Base-by-base conservation (phyloP, 2,888 invertebrate genomes). In the Trachelus iudaicus region DNA sequence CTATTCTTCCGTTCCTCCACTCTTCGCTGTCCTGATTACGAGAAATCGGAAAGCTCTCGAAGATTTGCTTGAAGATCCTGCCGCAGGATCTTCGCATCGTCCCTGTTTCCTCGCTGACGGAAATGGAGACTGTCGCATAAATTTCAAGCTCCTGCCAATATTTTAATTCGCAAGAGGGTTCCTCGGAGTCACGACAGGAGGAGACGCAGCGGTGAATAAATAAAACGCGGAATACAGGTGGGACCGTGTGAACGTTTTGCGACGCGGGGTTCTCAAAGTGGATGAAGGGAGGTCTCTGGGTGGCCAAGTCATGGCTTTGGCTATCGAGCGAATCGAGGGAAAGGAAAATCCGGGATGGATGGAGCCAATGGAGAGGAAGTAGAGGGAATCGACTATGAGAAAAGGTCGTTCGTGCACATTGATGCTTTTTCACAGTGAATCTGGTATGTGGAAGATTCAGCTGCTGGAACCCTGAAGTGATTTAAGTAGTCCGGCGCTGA, bases 401-500 rank as follows among this genome's bases (percentile, higher is more conserved):
- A n/a, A 31, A 35, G 69, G 40, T 74, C 79, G 76, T 77, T 81
- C 85, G 85, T 84, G 85, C 82, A 78, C 76, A 73, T 35, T 79
- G 83, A 83, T 83, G 83, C 82, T 83, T 85, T 85, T 86, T 85
- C 86, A 85, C 80, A 79, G 75, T 73, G 83, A 87, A 86, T 86
- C 86, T 85, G 81, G 79, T 79, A 75, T 23, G 23, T 76, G 75
- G 76, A 69, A 80, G 82, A 87, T 87, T 85, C 84, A 86, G 74
- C 84, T 80, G 56, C 81, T 82, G 82, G 82, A 85, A 83, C 82
- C 84, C 84, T 80, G 85, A 82, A 85, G 87, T 88, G 88, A 89
- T 89, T 89, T 89, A 89, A 89, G 86, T 82, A 86, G 87, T 83
- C 81, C 79, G 82, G 83, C 79, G 84, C 82, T 83, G 84, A 86